phyloP scores from a whole-genome alignment of 2,888 invertebrate genomes.

The Eristalinus sepulchralis region DNA sequence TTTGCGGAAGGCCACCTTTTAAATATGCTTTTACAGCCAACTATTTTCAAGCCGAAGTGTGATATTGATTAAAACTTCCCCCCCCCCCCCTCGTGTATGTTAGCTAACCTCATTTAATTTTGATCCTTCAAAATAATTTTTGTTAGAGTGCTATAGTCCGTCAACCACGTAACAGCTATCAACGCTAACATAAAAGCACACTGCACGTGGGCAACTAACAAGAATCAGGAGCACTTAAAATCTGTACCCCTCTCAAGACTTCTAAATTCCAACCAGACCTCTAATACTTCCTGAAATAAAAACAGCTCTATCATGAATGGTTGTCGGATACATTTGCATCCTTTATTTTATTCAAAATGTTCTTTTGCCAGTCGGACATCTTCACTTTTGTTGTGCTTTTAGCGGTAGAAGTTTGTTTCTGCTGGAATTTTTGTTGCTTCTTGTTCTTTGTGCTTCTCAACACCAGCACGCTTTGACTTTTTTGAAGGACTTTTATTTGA shows the following conservation, averaged over 20 bases:
- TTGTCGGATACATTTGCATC: conserved; percentile 38
- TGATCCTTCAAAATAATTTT: not conserved
- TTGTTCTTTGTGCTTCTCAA: not conserved
- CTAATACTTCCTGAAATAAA: conserved; percentile 40
- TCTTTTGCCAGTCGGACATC: conserved; percentile 55
- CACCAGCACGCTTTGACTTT: conserved; percentile 19
- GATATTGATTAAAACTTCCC: not conserved
- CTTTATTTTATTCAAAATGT: conserved; percentile 53
- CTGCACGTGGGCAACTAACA: no score
- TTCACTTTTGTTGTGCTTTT: conserved; percentile 39
- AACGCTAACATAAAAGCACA: no score
- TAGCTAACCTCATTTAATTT: no score
- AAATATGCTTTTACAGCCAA: not conserved
- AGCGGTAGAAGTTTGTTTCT: not conserved
- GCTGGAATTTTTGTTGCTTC: conserved; percentile 4
- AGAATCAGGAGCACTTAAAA: no score
- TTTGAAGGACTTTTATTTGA: conserved; percentile 64
- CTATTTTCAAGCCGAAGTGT: not conserved
- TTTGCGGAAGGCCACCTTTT: no score
- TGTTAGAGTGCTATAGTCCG: not conserved
- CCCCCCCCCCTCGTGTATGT: not conserved
- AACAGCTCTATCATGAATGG: conserved; percentile 41
- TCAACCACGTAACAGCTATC: no score
- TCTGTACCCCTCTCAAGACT: not conserved
- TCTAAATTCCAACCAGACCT: conserved; percentile 25